Base-by-base conservation (phyloP, 1,140 invertebrate species). In the Drosophila grimshawi region DNA sequence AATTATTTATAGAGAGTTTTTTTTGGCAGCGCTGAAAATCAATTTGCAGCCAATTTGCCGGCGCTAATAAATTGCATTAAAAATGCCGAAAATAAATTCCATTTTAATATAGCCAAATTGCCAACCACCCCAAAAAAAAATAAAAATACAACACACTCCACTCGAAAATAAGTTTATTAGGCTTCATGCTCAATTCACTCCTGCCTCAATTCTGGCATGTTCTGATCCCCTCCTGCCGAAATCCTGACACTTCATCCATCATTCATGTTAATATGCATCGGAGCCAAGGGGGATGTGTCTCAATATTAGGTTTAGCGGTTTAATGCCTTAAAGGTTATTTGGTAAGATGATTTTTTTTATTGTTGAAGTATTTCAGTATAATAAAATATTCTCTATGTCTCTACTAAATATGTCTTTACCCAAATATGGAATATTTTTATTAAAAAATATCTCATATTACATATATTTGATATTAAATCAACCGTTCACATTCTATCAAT, bases 31-130 rank as follows among this genome's bases (percentile, higher is more conserved):
- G 56, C 39, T 39, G 10, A 78, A 88, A 88, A 80, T 85, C 83
- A 88, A 88, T 88, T 83, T 88, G 41, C 75, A 78, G 83, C 70
- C 83, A 88, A 88, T 88, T 88, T 88, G 60, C 74, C 32, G 48
- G 60, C 63, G 85, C 77, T 88, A 89, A 88, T 88, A 89, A 88
- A 88, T 88, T 81, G 74, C 82, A 82, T 89, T 88, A 88, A 88
- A 80, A 78, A 88, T 88, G 78, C 78, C 49, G 66, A 77, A 83
- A 80, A 74, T 68, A 64, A 75, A 80, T 86, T 86, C 60, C 49
- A 3, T 73, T 66, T 59, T 78, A 64, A 78, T 78, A 67, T 45
- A 69, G 8, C 30, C 49, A 60, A 59, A 62, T 61, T 72, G 60
- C 45, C 67, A 52, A 32, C 59, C 37, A 53, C 53, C 45, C 39